phyloP scores from a whole-genome alignment of 2,888 invertebrate species.

The Biston betularia region DNA sequence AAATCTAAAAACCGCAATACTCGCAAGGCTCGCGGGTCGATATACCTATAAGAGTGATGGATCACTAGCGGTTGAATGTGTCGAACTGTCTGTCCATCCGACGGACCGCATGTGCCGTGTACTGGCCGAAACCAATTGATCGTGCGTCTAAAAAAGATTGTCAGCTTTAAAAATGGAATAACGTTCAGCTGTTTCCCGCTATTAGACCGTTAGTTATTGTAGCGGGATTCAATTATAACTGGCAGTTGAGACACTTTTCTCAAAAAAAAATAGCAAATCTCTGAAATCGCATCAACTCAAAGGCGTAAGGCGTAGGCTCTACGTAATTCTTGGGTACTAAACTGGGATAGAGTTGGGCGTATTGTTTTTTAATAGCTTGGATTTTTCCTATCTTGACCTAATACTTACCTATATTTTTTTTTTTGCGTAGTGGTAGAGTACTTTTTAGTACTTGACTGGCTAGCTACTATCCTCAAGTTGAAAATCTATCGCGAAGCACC shows the following conservation, averaged over 20 bases:
- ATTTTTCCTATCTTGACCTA: too few species aligned
- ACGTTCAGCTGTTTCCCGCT: slow-evolving; percentile 25
- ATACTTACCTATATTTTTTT: too few species aligned
- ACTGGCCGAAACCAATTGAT: slow-evolving; percentile 26
- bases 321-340: too few species aligned
- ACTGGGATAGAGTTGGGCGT: too few species aligned
- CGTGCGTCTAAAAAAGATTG: slow-evolving; percentile 28
- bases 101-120: slow-evolving; percentile 23
- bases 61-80: slow-evolving; percentile 27
- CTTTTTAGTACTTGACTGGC: too few species aligned
- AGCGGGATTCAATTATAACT: slow-evolving; percentile 10
- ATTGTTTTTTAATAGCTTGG: too few species aligned
- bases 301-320: too few species aligned
- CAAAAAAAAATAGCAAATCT: background rate
- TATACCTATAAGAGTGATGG: slow-evolving; percentile 22
- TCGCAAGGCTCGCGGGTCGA: slow-evolving; percentile 2
- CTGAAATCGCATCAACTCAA: too few species aligned
- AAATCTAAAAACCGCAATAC: slow-evolving; percentile 3
- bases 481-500: too few species aligned
- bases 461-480: too few species aligned
- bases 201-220: slow-evolving; percentile 27
- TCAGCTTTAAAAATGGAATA: slow-evolving; percentile 33
- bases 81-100: slow-evolving; percentile 22
- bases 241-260: background rate
- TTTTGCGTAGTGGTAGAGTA: too few species aligned